Conservation (phyloP, 2,797 vertebrate genomes). For the Thaleichthys pacificus region DNA sequence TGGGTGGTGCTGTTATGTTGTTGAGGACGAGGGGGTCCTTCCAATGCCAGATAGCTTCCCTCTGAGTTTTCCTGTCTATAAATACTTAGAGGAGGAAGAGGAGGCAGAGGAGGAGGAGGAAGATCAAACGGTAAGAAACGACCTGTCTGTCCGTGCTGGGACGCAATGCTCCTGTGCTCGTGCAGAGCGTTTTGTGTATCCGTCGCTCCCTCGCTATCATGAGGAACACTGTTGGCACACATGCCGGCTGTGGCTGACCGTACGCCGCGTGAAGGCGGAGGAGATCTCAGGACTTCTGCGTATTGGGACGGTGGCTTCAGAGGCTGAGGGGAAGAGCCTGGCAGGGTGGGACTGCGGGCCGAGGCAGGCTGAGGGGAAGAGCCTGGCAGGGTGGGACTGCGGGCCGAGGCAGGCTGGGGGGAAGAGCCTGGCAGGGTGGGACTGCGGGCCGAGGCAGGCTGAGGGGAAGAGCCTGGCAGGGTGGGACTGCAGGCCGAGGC, state of each 20-base stretch:
- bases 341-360: background rate
- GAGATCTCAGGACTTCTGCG: background rate
- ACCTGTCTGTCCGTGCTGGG: too few species aligned
- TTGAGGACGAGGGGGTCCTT: background rate
- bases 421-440: background rate
- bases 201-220: background rate
- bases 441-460: background rate
- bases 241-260: background rate
- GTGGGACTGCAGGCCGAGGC: background rate
- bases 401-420: background rate
- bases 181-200: background rate
- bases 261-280: background rate
- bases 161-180: too few species aligned
- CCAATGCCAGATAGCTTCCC: background rate
- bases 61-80: background rate
- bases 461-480: too few species aligned
- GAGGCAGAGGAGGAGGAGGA: background rate
- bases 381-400: background rate
- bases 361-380: background rate
- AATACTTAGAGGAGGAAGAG: background rate
- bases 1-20: background rate
- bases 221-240: background rate
- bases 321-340: too few species aligned
- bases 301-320: too few species aligned
- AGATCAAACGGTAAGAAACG: too few species aligned